A percentile compares a stretch with the other conserved stretches of the same genome.
Conservation (phyloP, 2,113 vertebrate species). For the Erinaceus europaeus region DNA sequence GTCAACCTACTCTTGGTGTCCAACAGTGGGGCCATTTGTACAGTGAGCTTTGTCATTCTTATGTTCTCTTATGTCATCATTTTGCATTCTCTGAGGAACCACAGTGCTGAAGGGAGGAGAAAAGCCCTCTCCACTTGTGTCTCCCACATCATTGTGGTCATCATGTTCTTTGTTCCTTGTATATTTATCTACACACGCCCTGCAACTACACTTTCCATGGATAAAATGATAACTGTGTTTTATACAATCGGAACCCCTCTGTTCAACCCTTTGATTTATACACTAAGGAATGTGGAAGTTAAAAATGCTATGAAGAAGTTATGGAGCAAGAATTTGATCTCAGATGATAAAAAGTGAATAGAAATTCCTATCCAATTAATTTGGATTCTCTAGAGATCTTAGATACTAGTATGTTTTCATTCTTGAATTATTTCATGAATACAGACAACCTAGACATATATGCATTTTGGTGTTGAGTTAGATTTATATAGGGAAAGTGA, state of each 20-base stretch:
- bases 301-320: neutral
- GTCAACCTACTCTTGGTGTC: neutral
- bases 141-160: neutral
- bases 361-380: neutral
- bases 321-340: neutral
- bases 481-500: neutral
- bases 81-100: neutral
- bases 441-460: neutral
- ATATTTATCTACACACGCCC: conserved; percentile 25
- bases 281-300: conserved; percentile 17
- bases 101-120: neutral
- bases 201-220: neutral
- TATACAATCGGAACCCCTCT: conserved; percentile 30
- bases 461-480: neutral
- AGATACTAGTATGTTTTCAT: too few relatives aligned
- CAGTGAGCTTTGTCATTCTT: neutral
- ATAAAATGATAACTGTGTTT: conserved; percentile 50
- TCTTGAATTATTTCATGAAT: neutral
- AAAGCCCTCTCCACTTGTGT: conserved; percentile 1
- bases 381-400: neutral
- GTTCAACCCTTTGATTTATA: conserved; percentile 40
- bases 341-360: neutral
- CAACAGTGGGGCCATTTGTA: neutral
- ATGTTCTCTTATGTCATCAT: neutral
- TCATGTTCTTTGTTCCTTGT: conserved; percentile 30